These are phyloP conservation scores for Rhodeus uyekii DNA, from an alignment of 2,797 vertebrate species.

Conservation along the genomic window DNA sequence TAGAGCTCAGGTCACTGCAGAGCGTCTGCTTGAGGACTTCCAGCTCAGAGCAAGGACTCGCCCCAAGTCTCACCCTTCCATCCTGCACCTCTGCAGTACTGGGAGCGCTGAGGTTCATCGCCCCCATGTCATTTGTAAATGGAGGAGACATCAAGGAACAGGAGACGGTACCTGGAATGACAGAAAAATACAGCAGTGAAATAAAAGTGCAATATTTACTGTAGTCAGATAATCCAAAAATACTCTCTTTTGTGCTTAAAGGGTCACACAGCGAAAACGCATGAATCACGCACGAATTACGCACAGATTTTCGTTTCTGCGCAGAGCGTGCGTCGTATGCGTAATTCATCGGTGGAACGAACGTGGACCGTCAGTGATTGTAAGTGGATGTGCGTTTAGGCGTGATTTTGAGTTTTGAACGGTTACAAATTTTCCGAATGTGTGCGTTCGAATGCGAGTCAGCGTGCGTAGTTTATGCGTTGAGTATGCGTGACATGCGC, in stretches of 20 bases:
- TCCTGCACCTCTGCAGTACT: constrained; percentile 39
- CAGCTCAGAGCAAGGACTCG: constrained; percentile 78
- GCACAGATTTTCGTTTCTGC: no score
- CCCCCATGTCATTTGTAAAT: constrained; percentile 63
- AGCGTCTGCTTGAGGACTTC: constrained; percentile 90
- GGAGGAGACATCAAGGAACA: constrained; percentile 67
- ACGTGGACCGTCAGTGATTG: no score
- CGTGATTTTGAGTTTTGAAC: no score
- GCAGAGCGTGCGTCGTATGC: no score
- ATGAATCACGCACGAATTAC: no score
- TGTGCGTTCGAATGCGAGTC: no score
- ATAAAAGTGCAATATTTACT: constrained; percentile 1
- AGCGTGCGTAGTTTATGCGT: no score
- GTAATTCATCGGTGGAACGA: no score
- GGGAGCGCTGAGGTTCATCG: constrained; percentile 26
- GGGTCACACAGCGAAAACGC: no score
- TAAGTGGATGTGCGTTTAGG: no score
- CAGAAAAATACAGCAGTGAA: neutral
- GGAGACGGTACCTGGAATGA: constrained; percentile 62
- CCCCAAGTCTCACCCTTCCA: constrained; percentile 55
- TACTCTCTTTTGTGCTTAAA: neutral
- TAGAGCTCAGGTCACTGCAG: constrained; percentile 87
- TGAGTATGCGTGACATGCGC: no score
- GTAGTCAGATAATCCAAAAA: neutral
- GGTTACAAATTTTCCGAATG: no score